Percentiles rank a stretch among this genome's conserved stretches.
Evolutionary conservation across 2,797 vertebrate species (phyloP).

Genomic region (Malacoctenus gilli): DNA sequence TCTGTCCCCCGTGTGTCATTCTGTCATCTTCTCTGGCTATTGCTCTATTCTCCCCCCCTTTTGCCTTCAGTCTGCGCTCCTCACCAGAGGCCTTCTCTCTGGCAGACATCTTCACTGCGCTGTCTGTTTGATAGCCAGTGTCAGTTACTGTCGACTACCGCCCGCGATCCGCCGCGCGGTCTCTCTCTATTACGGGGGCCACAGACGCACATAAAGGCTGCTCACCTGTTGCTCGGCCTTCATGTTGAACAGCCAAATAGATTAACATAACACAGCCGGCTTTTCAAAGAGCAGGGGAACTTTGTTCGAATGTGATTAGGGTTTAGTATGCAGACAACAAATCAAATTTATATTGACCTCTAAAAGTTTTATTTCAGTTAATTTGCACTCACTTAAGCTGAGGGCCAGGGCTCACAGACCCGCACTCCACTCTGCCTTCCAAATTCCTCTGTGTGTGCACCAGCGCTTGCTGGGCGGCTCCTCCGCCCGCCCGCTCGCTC

Average conservation of each 20-base stretch:
- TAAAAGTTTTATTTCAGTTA: conserved; percentile 75
- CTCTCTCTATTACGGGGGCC: conserved; percentile 58
- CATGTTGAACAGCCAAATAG: conserved; percentile 66
- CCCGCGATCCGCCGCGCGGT: conserved; percentile 38
- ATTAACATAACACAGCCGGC: conserved; percentile 64
- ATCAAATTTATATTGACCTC: conserved; percentile 75
- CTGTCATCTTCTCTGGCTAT: conserved; percentile 68
- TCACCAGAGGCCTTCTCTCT: conserved; percentile 65
- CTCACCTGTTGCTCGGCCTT: conserved; percentile 74
- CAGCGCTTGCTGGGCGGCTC: conserved; percentile 51
- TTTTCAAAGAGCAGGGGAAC: conserved; percentile 60
- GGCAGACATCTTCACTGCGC: conserved; percentile 60
- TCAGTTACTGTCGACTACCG: conserved; percentile 60
- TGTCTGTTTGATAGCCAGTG: conserved; percentile 67
- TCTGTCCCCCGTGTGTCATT: conserved; percentile 60
- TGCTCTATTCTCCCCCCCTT: conserved; percentile 41
- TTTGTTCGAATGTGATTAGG: conserved; percentile 69
- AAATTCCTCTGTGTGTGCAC: conserved; percentile 62
- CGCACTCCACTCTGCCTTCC: conserved; percentile 48
- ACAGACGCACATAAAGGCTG: conserved; percentile 51
- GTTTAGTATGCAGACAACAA: conserved; percentile 70
- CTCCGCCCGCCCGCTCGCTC: conserved; percentile 45
- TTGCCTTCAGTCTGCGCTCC: conserved; percentile 51
- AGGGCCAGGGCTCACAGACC: conserved; percentile 60
- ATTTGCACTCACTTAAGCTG: conserved; percentile 77